phyloP scores from a whole-genome alignment of 1,140 invertebrate species.

The Papilio aristodemus region DNA sequence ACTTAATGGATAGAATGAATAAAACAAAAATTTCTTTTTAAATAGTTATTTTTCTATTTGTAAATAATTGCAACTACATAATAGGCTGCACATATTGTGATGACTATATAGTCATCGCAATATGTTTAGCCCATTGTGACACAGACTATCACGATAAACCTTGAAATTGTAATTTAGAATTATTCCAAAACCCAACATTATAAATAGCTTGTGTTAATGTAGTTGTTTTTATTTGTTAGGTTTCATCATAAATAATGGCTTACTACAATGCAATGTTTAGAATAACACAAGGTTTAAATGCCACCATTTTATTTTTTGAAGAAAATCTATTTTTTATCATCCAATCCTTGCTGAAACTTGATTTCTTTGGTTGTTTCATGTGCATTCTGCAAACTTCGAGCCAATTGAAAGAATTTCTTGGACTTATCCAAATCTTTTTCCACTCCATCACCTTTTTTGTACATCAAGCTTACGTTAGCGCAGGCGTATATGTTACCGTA shows the following conservation, averaged over 20 bases:
- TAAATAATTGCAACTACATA: not conserved
- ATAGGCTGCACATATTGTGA: too few relatives aligned
- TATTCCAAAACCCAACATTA: not conserved
- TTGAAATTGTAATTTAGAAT: not conserved
- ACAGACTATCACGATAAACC: not conserved
- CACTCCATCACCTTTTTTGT: constrained; percentile 86
- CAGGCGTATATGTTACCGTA: constrained; percentile 91
- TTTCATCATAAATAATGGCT: not conserved
- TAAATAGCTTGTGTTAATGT: not conserved
- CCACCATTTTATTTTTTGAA: not conserved
- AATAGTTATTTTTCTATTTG: not conserved
- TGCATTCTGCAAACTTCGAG: constrained; percentile 86
- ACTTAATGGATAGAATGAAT: not conserved
- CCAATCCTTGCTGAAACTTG: constrained; percentile 85
- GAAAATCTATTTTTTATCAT: constrained; percentile 45
- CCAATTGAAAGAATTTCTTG: constrained; percentile 86
- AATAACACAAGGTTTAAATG: not conserved
- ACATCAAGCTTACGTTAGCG: constrained; percentile 92
- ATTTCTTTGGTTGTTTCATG: constrained; percentile 81
- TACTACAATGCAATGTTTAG: not conserved
- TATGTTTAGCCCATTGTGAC: not conserved
- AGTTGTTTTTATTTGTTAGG: not conserved
- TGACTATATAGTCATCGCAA: not conserved
- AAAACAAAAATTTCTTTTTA: not conserved
- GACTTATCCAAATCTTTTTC: constrained; percentile 86